Conservation (phyloP, 2,888 invertebrate genomes). For the Drosophila neutralis region DNA sequence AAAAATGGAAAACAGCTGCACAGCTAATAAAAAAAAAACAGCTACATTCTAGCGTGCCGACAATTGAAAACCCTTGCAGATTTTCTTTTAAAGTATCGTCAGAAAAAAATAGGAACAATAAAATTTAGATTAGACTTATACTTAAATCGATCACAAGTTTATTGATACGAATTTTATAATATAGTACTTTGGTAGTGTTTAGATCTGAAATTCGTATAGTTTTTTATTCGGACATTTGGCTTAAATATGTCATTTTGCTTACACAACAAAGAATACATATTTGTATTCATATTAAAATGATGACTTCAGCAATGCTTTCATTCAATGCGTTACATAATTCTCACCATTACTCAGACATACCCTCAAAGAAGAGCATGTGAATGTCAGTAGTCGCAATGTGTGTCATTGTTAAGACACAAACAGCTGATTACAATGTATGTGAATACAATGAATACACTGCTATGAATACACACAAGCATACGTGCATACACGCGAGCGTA, state of each 20-base stretch:
- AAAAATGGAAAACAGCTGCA: conserved; percentile 19
- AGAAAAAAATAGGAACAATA: not conserved
- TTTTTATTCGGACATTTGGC: not conserved
- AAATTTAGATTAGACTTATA: not conserved
- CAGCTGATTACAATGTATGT: conserved; percentile 50
- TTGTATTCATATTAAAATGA: not conserved
- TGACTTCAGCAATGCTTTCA: not conserved
- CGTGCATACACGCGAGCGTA: not conserved
- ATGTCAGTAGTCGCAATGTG: conserved; percentile 30
- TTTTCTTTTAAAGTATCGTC: not conserved
- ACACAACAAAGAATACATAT: not conserved
- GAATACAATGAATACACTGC: conserved; percentile 24
- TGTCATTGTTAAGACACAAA: conserved; percentile 52
- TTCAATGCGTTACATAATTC: not conserved
- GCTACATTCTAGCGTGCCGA: not conserved
- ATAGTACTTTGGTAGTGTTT: not conserved
- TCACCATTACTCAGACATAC: not conserved
- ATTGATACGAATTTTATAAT: not conserved
- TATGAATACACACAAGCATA: conserved; percentile 10
- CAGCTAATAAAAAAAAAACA: conserved; percentile 34
- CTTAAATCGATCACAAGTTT: not conserved
- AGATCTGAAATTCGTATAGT: no score
- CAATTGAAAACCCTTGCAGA: not conserved
- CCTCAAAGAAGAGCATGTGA: not conserved
- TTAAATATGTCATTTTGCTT: not conserved